These are phyloP conservation scores for Eucidaris tribuloides DNA, from an alignment of 35 echinoderm and acorn worm genomes.

Conservation along the genomic window DNA sequence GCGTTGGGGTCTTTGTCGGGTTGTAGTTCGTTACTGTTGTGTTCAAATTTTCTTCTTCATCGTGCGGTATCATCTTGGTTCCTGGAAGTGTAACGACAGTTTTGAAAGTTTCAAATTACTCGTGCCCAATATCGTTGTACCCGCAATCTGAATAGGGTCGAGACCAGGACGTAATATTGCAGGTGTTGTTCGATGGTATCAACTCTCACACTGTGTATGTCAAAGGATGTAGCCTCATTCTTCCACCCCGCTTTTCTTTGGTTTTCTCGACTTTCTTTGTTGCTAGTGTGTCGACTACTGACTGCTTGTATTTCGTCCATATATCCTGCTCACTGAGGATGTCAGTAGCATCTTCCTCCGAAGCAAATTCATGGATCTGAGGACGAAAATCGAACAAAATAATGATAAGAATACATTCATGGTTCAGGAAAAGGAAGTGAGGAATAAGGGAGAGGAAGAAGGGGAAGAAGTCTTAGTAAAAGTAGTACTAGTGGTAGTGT, in stretches of 20 bases:
- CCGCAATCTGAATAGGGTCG: too few relatives aligned
- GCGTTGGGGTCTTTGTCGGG: too few relatives aligned
- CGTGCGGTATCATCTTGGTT: too few relatives aligned
- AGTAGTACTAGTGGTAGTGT: not conserved
- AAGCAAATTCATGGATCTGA: constrained; percentile 50
- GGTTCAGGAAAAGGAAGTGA: not conserved
- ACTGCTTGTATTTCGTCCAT: constrained; percentile 54
- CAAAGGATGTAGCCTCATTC: not conserved
- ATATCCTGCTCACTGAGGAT: constrained; percentile 35
- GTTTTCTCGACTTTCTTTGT: constrained; percentile 22
- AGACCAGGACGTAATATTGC: too few relatives aligned
- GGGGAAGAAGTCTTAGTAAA: not conserved
- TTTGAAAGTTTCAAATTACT: too few relatives aligned
- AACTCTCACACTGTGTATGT: not conserved
- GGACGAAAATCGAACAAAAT: not conserved
- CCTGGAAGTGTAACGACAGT: too few relatives aligned
- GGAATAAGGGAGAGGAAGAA: too few relatives aligned
- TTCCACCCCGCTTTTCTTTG: not conserved
- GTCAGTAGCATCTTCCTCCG: constrained; percentile 58
- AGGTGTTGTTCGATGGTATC: too few relatives aligned
- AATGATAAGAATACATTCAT: not conserved
- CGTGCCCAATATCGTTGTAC: too few relatives aligned
- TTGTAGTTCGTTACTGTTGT: too few relatives aligned
- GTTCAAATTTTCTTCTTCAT: not conserved
- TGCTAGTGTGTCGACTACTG: constrained; percentile 33